Evolutionary conservation across 2,797 vertebrate genomes (phyloP), one percentile per base, ranked within the genome.

Genomic region (Pseudochirops corinnae): DNA sequence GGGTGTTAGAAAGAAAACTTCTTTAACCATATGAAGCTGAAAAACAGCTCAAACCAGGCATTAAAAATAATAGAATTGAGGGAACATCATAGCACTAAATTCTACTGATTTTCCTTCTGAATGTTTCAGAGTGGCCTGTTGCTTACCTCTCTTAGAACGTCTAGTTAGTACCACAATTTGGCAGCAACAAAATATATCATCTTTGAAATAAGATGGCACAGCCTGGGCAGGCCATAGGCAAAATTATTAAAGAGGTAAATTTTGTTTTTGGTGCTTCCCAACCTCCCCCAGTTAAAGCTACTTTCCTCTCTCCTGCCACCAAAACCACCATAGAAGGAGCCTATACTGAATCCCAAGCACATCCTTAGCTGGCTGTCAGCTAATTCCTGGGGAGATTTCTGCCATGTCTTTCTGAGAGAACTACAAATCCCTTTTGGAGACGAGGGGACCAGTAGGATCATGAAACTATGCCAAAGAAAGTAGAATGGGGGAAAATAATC

Each of bases 361-460:
- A 57, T 93, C 93, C 93, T 94, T 93, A 46, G 91, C 28, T 91
- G 91, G 90, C 96, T 94, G 33, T n/a, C 96, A 96, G 96, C 96
- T 96, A 97, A 96, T 97, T 93, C 26, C 56, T 94, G 29, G 39
- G 96, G n/a, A 39, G 62, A 39, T 74, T 74, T 74, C 62, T 74
- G 16, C 62, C 33, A n/a, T 74, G 33, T 21, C 62, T 21, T 4
- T 74, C 16, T 74, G 62, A 74, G 16, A 74, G n/a, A 92, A 97
- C 94, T 97, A 97, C 55, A 93, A 60, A 90, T 92, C 58, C 60
- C 91, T 58, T 90, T 95, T 93, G 93, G 52, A 92, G 94, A 95
- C 92, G 21, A 7, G 16, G 16, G 96, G 94, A 93, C 92, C 46
- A 91, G 52, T 28, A 92, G 62, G 87, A 93, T 91, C 56, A 93